These are phyloP conservation scores for Phylloscopus collybita DNA, from an alignment of 2,797 vertebrate genomes.

Conservation along the genomic window DNA sequence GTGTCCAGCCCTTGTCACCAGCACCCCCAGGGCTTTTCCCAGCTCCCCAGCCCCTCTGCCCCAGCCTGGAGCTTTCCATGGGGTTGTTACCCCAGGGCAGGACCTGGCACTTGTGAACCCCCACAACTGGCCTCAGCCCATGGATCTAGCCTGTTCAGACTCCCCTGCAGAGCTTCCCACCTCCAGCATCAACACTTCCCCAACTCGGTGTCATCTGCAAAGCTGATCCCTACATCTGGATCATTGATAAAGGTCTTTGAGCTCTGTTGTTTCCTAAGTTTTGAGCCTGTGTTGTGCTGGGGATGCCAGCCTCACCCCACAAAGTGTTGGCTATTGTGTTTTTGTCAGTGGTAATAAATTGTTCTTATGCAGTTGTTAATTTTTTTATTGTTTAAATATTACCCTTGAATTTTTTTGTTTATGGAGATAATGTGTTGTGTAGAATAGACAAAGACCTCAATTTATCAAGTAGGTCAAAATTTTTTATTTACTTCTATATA, in stretches of 20 bases:
- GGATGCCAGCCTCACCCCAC: background rate
- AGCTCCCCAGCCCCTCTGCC: background rate
- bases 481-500: background rate
- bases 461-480: background rate
- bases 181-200: background rate
- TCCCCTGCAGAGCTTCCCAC: too few relatives aligned
- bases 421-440: background rate
- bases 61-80: background rate
- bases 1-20: fast-evolving
- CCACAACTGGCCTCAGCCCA: background rate
- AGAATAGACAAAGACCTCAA: background rate
- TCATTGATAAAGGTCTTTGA: background rate
- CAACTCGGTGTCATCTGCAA: fast-evolving
- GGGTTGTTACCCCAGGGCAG: background rate
- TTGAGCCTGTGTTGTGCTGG: background rate
- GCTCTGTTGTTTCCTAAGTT: background rate
- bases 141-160: background rate
- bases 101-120: background rate
- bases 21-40: background rate
- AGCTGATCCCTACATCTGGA: background rate
- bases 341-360: background rate
- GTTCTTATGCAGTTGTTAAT: background rate
- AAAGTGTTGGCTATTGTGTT: background rate
- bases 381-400: background rate
- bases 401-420: background rate